Conservation (phyloP, 2,888 invertebrate genomes). For the Melieria crassipennis region DNA sequence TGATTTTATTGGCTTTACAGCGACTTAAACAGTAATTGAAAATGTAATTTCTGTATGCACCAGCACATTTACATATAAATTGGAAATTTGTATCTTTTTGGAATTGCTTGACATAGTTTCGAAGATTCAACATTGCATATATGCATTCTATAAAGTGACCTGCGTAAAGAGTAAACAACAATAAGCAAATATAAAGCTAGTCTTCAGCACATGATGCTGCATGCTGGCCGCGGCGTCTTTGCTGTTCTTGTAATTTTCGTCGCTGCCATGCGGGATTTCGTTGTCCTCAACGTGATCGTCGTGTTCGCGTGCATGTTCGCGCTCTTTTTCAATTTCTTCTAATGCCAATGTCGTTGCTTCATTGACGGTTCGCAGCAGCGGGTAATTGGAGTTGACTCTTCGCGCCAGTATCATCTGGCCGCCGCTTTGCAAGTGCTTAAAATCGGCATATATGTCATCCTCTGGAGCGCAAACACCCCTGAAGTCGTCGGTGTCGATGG, state of each 20-base stretch:
- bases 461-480: constrained; percentile 73
- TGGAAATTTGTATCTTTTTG: background rate
- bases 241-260: constrained; percentile 53
- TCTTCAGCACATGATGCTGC: too few species aligned
- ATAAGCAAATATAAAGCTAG: background rate
- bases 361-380: constrained; percentile 78
- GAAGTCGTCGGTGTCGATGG: constrained; percentile 89
- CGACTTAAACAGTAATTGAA: too few species aligned
- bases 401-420: constrained; percentile 48
- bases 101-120: constrained; percentile 1
- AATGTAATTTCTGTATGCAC: background rate
- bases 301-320: constrained; percentile 56
- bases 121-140: background rate
- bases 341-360: constrained; percentile 71
- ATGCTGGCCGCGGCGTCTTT: constrained; percentile 31
- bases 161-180: background rate
- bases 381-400: constrained; percentile 70
- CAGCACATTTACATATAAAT: background rate
- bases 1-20: too few species aligned
- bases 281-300: constrained; percentile 56
- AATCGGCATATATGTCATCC: constrained; percentile 68
- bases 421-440: constrained; percentile 49
- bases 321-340: constrained; percentile 65
- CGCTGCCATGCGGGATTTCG: constrained; percentile 62
- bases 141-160: background rate